Percentiles rank a stretch among this genome's conserved stretches.
Conservation (phyloP, 2,888 invertebrate species). For the Atrina japonica region DNA sequence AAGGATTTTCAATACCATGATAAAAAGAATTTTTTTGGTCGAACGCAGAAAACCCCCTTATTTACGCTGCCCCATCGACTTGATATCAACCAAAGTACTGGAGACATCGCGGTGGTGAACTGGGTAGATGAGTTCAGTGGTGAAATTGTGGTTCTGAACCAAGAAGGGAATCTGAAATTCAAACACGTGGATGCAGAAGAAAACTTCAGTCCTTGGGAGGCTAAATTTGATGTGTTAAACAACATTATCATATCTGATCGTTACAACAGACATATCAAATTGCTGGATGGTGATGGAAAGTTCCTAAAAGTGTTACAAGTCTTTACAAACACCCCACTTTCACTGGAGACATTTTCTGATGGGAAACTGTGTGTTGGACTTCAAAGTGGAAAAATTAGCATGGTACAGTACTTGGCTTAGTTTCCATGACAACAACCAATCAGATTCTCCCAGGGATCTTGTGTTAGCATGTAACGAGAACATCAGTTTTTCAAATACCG, state of each 20-base stretch:
- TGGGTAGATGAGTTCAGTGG: constrained; percentile 11
- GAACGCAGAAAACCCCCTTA: not conserved
- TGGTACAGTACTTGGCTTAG: constrained; percentile 16
- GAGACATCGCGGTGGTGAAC: constrained; percentile 16
- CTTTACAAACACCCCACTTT: constrained; percentile 3
- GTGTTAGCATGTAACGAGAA: no score
- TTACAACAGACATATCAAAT: constrained; percentile 8
- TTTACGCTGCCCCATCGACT: constrained; percentile 4
- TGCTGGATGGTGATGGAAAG: not conserved
- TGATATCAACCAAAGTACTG: not conserved
- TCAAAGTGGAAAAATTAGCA: constrained; percentile 12
- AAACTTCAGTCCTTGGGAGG: constrained; percentile 15
- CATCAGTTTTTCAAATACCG: no score
- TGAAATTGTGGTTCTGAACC: constrained; percentile 7
- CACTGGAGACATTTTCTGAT: constrained; percentile 8
- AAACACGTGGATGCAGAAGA: constrained; percentile 4
- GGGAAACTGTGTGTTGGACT: constrained; percentile 15
- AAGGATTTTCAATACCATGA: constrained; percentile 7
- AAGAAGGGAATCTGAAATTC: constrained; percentile 2
- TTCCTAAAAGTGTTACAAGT: constrained; percentile 2
- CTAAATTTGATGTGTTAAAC: constrained; percentile 4
- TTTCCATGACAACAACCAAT: no score
- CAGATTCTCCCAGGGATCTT: no score
- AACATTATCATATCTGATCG: constrained; percentile 5
- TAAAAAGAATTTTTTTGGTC: constrained; percentile 14